Conservation (phyloP, 2,113 vertebrate species). For the Gobius niger region DNA sequence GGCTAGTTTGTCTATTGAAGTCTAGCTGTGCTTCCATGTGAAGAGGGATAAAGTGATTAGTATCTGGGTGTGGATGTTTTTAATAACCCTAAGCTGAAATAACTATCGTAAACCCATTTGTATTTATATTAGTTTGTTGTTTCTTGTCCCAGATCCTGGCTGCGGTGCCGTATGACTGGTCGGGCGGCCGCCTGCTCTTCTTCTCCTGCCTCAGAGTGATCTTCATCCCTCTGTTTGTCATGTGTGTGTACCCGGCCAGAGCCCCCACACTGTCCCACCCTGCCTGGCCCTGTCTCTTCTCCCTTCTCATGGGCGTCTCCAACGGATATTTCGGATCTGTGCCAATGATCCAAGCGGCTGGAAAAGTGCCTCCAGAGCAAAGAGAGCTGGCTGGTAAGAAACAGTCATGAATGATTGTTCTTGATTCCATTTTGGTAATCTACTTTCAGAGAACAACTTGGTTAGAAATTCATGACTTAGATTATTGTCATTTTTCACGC, state of each 20-base stretch:
- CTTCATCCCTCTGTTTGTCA: conserved; percentile 97
- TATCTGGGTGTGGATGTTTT: too few relatives aligned
- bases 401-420: not conserved
- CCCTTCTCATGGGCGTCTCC: conserved; percentile 95
- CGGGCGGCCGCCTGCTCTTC: conserved; percentile 86
- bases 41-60: too few relatives aligned
- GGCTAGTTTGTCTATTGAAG: too few relatives aligned
- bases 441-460: not conserved
- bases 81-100: too few relatives aligned
- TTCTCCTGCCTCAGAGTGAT: conserved; percentile 88
- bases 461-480: not conserved
- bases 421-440: not conserved
- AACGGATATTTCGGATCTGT: conserved; percentile 96
- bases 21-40: too few relatives aligned
- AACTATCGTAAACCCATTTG: not conserved
- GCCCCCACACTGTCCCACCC: conserved; percentile 87
- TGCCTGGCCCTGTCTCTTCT: conserved; percentile 96
- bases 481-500: not conserved
- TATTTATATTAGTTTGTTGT: not conserved
- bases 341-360: conserved; percentile 95
- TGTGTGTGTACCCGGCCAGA: conserved; percentile 89
- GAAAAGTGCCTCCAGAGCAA: conserved; percentile 91
- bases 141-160: conserved; percentile 85
- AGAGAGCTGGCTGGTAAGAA: conserved; percentile 90
- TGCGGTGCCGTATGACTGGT: conserved; percentile 91